These are phyloP conservation scores for Babylonia areolata DNA, from an alignment of 1,140 invertebrate species.

Conservation along the genomic window DNA sequence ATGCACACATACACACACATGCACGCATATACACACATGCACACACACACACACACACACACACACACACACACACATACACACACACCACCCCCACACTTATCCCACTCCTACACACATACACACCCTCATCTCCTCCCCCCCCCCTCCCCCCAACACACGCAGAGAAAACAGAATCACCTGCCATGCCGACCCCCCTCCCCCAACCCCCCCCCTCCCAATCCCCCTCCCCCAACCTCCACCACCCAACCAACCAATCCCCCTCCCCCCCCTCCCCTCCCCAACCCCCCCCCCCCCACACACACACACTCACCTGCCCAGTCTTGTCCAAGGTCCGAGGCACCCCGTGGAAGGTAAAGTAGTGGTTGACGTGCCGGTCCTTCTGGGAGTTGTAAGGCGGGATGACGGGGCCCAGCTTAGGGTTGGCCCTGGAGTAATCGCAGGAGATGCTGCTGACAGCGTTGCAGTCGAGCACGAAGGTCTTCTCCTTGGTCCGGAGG, in stretches of 20 bases:
- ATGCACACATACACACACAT: too few species aligned
- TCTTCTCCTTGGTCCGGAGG: constrained; percentile 65
- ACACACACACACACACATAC: not conserved
- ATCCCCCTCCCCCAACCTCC: too few species aligned
- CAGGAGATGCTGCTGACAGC: constrained; percentile 70
- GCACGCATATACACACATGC: too few species aligned
- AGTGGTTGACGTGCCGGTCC: constrained; percentile 67
- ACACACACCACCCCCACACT: too few species aligned
- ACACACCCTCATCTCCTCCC: too few species aligned
- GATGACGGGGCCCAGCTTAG: constrained; percentile 75
- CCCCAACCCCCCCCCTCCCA: too few species aligned
- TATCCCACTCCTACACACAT: too few species aligned
- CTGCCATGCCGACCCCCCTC: too few species aligned
- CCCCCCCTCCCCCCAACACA: not conserved
- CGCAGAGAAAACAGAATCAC: too few species aligned
- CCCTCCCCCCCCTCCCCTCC: too few species aligned
- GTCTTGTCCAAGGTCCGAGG: constrained; percentile 67
- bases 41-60: too few species aligned
- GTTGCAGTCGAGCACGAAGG: constrained; percentile 74
- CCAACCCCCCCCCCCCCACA: not conserved
- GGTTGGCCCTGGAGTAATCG: constrained; percentile 74
- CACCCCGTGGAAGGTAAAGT: constrained; percentile 72
- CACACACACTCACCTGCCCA: constrained; percentile 62
- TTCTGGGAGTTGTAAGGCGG: constrained; percentile 75
- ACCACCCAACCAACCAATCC: too few species aligned